Percentiles rank a stretch among this genome's conserved stretches.
These are phyloP conservation scores for Linnaemya tessellans DNA, from an alignment of 2,888 invertebrate genomes.

Conservation along the genomic window DNA sequence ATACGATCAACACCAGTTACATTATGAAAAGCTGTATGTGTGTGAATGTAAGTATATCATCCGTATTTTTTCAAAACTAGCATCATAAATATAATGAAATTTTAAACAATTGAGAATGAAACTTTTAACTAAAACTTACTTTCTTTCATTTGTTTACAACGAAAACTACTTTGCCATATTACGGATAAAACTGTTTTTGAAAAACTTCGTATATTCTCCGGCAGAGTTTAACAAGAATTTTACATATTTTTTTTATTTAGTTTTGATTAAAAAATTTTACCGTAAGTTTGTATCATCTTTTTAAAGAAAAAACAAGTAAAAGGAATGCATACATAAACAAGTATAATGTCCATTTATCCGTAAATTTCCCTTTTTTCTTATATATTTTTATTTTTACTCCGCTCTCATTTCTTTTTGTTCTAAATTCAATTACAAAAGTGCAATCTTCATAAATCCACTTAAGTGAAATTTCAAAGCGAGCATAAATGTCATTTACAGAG, in stretches of 20 bases:
- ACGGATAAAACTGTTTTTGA: slow-evolving; percentile 28
- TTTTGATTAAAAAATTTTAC: slow-evolving; percentile 37
- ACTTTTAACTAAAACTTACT: slow-evolving; percentile 39
- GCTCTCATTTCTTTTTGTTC: slow-evolving; percentile 40
- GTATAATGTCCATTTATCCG: slow-evolving; percentile 65
- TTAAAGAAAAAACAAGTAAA: slow-evolving; percentile 11
- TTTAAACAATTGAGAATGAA: slow-evolving; percentile 31
- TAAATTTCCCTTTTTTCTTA: background rate
- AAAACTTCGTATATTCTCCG: slow-evolving; percentile 36
- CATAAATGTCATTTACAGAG: slow-evolving; percentile 74
- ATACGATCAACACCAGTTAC: background rate
- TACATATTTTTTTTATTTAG: slow-evolving; percentile 4
- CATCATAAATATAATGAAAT: slow-evolving; percentile 57
- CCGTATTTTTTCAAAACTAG: slow-evolving; percentile 6
- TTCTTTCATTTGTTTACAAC: slow-evolving; percentile 50
- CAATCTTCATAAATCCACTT: slow-evolving; percentile 76
- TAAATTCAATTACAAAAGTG: slow-evolving; percentile 75
- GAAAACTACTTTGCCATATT: slow-evolving; percentile 56
- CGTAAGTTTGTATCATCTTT: slow-evolving; percentile 60
- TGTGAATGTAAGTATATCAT: background rate
- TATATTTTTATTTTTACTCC: slow-evolving; percentile 20
- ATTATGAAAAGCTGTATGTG: background rate
- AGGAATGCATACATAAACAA: slow-evolving; percentile 22
- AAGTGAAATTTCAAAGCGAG: slow-evolving; percentile 74
- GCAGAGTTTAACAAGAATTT: background rate